Base-by-base conservation (phyloP, 1,140 invertebrate genomes). In the Drosophila punjabiensis region DNA sequence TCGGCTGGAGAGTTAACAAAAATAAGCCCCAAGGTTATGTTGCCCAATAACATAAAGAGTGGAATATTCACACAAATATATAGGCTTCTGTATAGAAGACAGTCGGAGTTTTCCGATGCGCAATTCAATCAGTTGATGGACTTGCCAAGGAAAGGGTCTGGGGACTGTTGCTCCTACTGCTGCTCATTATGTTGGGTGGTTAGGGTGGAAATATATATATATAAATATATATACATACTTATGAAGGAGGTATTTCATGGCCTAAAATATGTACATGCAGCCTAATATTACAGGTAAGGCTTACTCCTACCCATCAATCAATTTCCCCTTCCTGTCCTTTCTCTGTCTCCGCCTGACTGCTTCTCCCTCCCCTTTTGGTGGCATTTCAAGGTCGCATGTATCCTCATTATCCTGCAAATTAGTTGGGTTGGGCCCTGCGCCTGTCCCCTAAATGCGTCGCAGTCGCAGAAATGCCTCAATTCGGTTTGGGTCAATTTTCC, bases 51-150 rank as follows among this genome's bases (percentile, higher is more conserved):
- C 47, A 48, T 48, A 48, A 48, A 48, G 20, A 48, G 20, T 10
- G 16, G 4, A 2, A 53, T 13, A 53, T 20, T 14, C 1, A 18
- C 4, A 53, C 6, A 35, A 4, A 48, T 14, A 24, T 7, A 52
- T 1, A 61, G 67, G 52, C 64, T 67, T 67, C 50, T 55, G 66
- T 60, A 56, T 65, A 55, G 18, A 53, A 53, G 28, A 24, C 18
- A 35, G 32, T 33, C 13, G 39, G 18, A 59, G 35, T 33, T 53
- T 65, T 43, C 67, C 62, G 61, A 73, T 76, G 69, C 79, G 82
- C 76, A 86, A 86, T 86, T 82, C 70, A 86, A 86, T 79, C 82
- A 79, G 79, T 76, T 68, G 60, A 79, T 65, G 76, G 61, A 39
- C 35, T 35, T 35, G 71, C 8, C 35, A 45, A 10, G n/a, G 73